These are phyloP conservation scores for Drepanosiphum platanoidis DNA, from an alignment of 2,888 invertebrate genomes.

Conservation along the genomic window DNA sequence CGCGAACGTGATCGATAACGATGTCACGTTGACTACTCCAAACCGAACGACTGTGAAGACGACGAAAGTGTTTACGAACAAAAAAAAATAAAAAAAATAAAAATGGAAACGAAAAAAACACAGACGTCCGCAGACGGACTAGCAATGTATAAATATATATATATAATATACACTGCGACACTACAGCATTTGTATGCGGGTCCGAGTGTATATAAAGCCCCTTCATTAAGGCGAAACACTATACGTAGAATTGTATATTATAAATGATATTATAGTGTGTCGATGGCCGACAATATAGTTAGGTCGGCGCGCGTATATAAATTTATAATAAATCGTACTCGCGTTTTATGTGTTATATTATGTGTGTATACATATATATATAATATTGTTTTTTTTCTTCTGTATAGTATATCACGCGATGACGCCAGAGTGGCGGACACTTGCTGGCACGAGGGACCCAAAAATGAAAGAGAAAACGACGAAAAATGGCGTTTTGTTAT, in stretches of 20 bases:
- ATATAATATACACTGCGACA: too few relatives aligned
- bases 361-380: too few relatives aligned
- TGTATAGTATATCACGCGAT: not conserved
- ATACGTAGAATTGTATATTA: too few relatives aligned
- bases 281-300: not conserved
- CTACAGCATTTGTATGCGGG: conserved; percentile 1
- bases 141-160: not conserved
- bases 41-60: not conserved
- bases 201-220: not conserved
- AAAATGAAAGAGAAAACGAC: not conserved
- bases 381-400: not conserved
- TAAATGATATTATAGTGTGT: too few relatives aligned
- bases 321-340: conserved; percentile 2
- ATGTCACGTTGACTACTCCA: too few relatives aligned
- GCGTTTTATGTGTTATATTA: not conserved
- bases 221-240: not conserved
- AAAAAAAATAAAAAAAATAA: not conserved
- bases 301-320: not conserved
- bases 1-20: not conserved
- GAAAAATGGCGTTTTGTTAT: too few relatives aligned
- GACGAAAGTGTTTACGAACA: too few relatives aligned
- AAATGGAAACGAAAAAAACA: too few relatives aligned
- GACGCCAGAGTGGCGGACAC: not conserved
- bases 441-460: not conserved
- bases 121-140: not conserved